Evolutionary conservation across 2,113 vertebrate species (phyloP).

Genomic region (Notiomystis cincta): DNA sequence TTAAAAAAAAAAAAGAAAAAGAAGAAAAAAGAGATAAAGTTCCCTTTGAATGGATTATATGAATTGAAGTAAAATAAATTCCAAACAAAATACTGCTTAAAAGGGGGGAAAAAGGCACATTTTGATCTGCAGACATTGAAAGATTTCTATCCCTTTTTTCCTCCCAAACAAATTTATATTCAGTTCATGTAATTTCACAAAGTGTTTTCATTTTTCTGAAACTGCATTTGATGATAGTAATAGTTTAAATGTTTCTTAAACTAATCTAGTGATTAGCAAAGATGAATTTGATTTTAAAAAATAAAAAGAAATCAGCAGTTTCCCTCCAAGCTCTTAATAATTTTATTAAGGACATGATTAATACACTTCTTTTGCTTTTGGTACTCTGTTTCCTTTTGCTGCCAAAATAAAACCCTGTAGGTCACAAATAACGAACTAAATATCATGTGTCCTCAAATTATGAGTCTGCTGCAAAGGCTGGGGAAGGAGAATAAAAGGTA

Average conservation of each 20-base stretch:
- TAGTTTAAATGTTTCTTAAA: conserved; percentile 12
- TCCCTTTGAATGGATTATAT: not conserved
- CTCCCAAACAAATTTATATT: not conserved
- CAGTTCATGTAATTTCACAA: not conserved
- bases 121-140: not conserved
- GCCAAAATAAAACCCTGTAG: not conserved
- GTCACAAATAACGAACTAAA: not conserved
- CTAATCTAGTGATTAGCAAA: not conserved
- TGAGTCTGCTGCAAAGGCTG: not conserved
- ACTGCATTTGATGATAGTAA: not conserved
- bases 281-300: not conserved
- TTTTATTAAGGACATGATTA: not conserved
- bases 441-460: not conserved
- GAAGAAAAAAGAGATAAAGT: not conserved
- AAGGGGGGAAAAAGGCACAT: accelerated
- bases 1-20: not conserved
- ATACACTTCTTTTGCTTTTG: not conserved
- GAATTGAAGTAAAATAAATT: not conserved
- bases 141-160: not conserved
- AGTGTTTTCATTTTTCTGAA: not conserved
- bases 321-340: not conserved
- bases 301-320: not conserved
- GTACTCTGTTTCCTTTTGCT: not conserved
- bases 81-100: not conserved
- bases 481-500: conserved; percentile 17